Base-by-base conservation (phyloP, 2,888 invertebrate species). In the Lasioglossum vierecki region DNA sequence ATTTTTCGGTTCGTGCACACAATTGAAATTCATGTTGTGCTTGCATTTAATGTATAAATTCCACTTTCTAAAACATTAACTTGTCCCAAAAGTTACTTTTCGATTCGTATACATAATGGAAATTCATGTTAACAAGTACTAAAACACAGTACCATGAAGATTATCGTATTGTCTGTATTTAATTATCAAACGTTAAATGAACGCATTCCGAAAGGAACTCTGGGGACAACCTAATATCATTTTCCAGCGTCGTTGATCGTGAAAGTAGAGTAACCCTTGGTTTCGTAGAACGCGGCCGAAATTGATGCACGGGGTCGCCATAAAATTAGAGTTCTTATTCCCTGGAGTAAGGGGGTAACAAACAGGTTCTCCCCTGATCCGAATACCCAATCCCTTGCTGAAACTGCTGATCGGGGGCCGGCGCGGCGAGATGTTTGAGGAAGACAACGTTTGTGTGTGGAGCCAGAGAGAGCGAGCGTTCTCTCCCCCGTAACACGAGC, bases 401-500 rank as follows among this genome's bases (percentile, higher is more conserved):
- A n/a, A 79, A 49, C 74, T 53, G 46, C 82, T 85, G 75, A 60
- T 74, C 76, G 53, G 88, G 63, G 63, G 15, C 53, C 86, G 85
- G 46, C 46, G 46, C 15, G 46, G 41, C 71, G 44, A 90, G 88
- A 88, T 90, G 80, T 90, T 90, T 89, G 90, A 88, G 57, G 85
- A 89, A 86, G 89, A 70, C 84, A 76, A 84, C 74, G 53, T 83
- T 75, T 68, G 78, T 53, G n/a, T 53, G 53, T 22, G 53, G 9
- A 22, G 53, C 1, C 53, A n/a, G 53, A 53, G 63, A 44, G 63
- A 39, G 35, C 1, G 35, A 35, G 73, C 76, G 76, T 76, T 72
- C 84, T 89, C 89, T 86, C 49, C 39, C 68, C 39, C 84, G 90
- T 90, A 90, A 90, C 84, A 72, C 85, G 90, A 90, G 88, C 89